Evolutionary conservation across 2,888 invertebrate species (phyloP).

Genomic region (Bimastos eiseni): DNA sequence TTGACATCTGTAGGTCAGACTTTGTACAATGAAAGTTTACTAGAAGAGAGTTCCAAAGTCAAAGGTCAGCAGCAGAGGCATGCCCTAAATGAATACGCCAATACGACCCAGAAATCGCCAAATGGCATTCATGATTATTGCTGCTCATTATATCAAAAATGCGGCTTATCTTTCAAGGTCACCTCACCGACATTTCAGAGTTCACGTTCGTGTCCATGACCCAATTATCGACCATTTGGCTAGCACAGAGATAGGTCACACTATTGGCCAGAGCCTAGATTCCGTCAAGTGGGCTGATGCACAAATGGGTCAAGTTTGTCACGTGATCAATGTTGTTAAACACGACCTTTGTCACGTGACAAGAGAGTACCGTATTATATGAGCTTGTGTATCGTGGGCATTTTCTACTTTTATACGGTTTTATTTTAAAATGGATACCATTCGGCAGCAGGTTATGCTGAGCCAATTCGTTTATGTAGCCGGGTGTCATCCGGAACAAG

Average conservation of each 20-base stretch:
- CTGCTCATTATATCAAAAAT: neutral
- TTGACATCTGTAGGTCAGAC: too few species aligned
- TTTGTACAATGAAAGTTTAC: too few species aligned
- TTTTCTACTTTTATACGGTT: neutral
- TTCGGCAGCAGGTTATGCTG: conserved; percentile 92
- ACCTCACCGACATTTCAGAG: neutral
- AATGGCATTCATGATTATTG: neutral
- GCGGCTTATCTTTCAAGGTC: neutral
- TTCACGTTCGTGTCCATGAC: neutral
- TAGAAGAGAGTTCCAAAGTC: too few species aligned
- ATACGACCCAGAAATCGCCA: neutral
- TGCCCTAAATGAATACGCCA: neutral
- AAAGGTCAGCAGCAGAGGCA: neutral
- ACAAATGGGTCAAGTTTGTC: neutral
- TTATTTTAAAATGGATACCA: conserved; percentile 71
- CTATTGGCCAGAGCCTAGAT: neutral
- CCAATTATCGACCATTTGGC: neutral
- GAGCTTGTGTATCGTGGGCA: neutral
- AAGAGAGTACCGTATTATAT: neutral
- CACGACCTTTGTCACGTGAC: conserved; percentile 24
- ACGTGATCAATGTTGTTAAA: conserved; percentile 22
- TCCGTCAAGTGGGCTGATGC: neutral
- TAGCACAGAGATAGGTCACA: neutral
- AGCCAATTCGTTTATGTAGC: conserved; percentile 91
- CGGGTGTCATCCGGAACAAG: conserved; percentile 89